Conservation (phyloP, 1,140 invertebrate genomes). For the Phthorimaea operculella region DNA sequence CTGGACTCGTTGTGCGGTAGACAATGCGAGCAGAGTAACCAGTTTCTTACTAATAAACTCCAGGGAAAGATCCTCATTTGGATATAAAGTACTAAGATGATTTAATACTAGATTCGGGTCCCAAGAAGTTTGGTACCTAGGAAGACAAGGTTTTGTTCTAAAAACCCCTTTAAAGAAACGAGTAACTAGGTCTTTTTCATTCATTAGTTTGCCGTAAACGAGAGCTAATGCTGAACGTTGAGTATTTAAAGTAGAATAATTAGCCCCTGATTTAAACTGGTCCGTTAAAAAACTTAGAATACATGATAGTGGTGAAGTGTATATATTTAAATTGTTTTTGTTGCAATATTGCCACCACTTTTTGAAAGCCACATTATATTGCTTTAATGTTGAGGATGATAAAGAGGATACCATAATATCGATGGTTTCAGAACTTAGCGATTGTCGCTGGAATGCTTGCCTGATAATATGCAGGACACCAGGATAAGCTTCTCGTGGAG, state of each 20-base stretch:
- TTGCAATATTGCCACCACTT: constrained; percentile 7
- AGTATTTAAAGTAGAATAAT: constrained; percentile 8
- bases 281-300: background rate
- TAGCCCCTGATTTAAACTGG: background rate
- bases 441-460: constrained; percentile 7
- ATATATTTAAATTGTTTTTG: background rate
- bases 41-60: constrained; percentile 9
- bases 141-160: constrained; percentile 5
- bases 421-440: constrained; percentile 4
- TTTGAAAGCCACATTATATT: constrained; percentile 6
- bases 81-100: background rate
- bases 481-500: constrained; percentile 4
- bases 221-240: background rate
- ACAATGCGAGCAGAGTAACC: constrained; percentile 12
- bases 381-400: background rate
- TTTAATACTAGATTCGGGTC: constrained; percentile 9
- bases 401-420: constrained; percentile 7
- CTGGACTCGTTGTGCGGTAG: constrained; percentile 14
- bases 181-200: background rate
- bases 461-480: constrained; percentile 9
- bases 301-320: background rate
- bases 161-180: constrained; percentile 8
- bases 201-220: constrained; percentile 1
- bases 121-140: constrained; percentile 7
- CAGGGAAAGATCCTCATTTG: constrained; percentile 7